Evolutionary conservation across 2,113 vertebrate genomes (phyloP), one percentile per base, ranked within the genome.

Genomic region (Dascyllus trimaculatus): DNA sequence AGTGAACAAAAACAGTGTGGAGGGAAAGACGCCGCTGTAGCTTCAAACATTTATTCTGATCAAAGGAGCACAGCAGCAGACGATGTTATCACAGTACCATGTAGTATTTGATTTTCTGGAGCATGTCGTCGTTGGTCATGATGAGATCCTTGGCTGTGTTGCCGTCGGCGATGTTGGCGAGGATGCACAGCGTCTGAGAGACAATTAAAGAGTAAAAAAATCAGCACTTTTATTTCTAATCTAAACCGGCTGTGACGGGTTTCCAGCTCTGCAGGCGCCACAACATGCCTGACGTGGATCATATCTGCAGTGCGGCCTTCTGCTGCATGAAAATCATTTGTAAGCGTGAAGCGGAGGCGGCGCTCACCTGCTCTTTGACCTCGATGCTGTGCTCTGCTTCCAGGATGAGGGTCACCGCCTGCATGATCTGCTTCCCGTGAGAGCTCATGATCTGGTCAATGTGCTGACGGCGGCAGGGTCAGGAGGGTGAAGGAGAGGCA

Each of bases 371-470:
- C 78, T 99, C 98, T 92, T 99, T 99, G 90, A 99, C 97, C 93
- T 99, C 98, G 65, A 97, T 94, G 68, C 96, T 97, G 92, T 99
- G 97, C 79, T 99, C 98, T 29, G 97, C 97, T 90, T 99, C 98
- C 87, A 99, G 94, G 91, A 99, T 99, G 73, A 99, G 96, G n/a
- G 97, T 99, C 88, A 99, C 97, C 0, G 97, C 97, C 94, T 99
- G 98, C 97, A 99, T 98, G 90, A 99, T 99, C 92, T 99, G 97
- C 92, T 98, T 99, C 80, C 98, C 98, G 10, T 99, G 96, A 66
- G 97, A 98, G 82, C 96, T 99, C 97, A 99, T 99, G 93, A 99
- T 98, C 94, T 98, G 97, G 93, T 99, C 98, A 91, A 99, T 99
- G 90, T 99, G 97, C 98, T 99, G 95, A 38, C 24, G 8, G 51